phyloP scores from a whole-genome alignment of 2,888 invertebrate species.

The Tenodera sinensis region DNA sequence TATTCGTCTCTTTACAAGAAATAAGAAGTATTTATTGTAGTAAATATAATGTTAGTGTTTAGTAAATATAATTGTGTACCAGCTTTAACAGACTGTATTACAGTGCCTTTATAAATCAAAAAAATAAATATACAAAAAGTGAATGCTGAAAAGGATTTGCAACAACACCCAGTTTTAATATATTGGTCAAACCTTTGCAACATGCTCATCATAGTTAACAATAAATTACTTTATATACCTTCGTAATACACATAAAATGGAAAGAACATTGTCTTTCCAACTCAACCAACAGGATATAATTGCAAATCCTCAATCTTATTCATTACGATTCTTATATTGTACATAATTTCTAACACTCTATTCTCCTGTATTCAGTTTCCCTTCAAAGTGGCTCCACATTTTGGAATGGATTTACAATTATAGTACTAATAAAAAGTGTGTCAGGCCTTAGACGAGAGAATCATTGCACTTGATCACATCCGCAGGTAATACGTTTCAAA shows the following conservation, averaged over 20 bases:
- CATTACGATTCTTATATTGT: background rate
- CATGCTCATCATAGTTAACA: background rate
- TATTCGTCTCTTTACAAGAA: conserved; percentile 6
- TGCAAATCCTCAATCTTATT: conserved; percentile 6
- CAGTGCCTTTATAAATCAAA: conserved; percentile 2
- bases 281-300: conserved; percentile 7
- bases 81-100: background rate
- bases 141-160: background rate
- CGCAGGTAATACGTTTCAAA: background rate
- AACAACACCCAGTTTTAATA: background rate
- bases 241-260: conserved; percentile 1
- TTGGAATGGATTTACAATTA: conserved; percentile 14
- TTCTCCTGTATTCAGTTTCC: background rate
- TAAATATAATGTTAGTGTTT: conserved; percentile 18
- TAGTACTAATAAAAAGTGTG: background rate
- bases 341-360: background rate
- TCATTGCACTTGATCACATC: background rate
- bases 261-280: background rate
- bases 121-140: conserved; percentile 20
- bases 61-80: conserved; percentile 5
- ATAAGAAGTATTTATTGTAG: background rate
- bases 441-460: background rate
- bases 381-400: background rate
- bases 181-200: background rate
- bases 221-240: conserved; percentile 1